Evolutionary conservation across 2,888 invertebrate species (phyloP).

Genomic region (Spilosoma lubricipeda): DNA sequence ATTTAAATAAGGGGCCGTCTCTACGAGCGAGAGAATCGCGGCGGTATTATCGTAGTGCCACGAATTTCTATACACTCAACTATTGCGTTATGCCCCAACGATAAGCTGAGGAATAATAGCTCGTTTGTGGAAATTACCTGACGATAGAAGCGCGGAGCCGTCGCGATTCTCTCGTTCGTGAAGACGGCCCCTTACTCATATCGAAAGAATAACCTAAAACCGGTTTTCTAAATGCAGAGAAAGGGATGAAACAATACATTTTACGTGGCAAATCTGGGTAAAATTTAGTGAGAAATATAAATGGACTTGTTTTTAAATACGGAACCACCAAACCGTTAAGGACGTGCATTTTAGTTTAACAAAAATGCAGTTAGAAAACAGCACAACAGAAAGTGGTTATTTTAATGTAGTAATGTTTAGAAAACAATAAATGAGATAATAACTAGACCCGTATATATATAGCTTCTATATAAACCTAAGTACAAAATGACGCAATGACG

Average conservation of each 20-base stretch:
- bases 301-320: not conserved
- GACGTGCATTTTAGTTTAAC: not conserved
- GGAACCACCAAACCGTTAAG: not conserved
- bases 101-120: too few species aligned
- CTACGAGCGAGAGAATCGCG: too few species aligned
- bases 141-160: too few species aligned
- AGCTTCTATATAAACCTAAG: not conserved
- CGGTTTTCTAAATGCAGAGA: not conserved
- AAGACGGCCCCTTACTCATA: too few species aligned
- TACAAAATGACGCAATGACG: not conserved
- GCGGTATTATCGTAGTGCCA: too few species aligned
- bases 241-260: not conserved
- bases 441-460: not conserved
- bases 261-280: not conserved
- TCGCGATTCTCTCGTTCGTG: too few species aligned
- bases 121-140: too few species aligned
- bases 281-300: not conserved
- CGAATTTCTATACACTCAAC: too few species aligned
- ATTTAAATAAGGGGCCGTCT: too few species aligned
- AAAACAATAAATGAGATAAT: constrained; percentile 1
- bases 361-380: not conserved
- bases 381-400: not conserved
- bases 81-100: too few species aligned
- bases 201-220: too few species aligned
- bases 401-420: not conserved